A percentile compares a stretch with the other conserved stretches of the same genome.
Evolutionary conservation across 2,888 invertebrate genomes (phyloP).

Genomic region (Pherbina coryleti): DNA sequence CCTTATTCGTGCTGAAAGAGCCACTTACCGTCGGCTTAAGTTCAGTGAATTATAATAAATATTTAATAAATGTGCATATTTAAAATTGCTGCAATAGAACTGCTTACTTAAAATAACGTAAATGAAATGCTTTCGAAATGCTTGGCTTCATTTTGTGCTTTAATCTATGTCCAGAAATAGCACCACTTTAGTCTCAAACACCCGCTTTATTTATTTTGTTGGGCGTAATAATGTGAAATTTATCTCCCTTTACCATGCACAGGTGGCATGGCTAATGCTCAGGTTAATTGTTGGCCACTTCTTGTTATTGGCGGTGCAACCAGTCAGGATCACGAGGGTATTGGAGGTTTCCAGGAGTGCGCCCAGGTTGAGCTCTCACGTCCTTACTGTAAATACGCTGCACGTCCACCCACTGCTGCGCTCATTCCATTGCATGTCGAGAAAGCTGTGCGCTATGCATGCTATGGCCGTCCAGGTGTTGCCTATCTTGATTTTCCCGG

Average conservation of each 20-base stretch:
- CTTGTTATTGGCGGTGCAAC: conserved; percentile 93
- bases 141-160: too few relatives aligned
- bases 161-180: too few relatives aligned
- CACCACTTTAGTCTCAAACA: too few relatives aligned
- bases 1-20: too few relatives aligned
- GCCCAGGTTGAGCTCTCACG: conserved; percentile 88
- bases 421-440: conserved; percentile 92
- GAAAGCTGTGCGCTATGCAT: conserved; percentile 87
- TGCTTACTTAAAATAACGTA: too few relatives aligned
- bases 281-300: conserved; percentile 95
- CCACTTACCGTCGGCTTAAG: too few relatives aligned
- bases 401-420: conserved; percentile 84
- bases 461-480: conserved; percentile 91
- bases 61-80: too few relatives aligned
- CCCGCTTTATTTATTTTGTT: too few relatives aligned
- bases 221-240: too few relatives aligned
- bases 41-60: too few relatives aligned
- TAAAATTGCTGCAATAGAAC: too few relatives aligned
- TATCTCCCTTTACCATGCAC: conserved; percentile 53
- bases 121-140: too few relatives aligned
- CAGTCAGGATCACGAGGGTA: conserved; percentile 91
- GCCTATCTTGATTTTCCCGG: conserved; percentile 93
- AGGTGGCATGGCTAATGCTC: conserved; percentile 97
- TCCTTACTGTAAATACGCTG: conserved; percentile 92
- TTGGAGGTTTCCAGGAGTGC: conserved; percentile 97